A percentile compares a stretch with the other conserved stretches of the same genome.
phyloP scores from a whole-genome alignment of 1,140 invertebrate species.

The Ephestia elutella region DNA sequence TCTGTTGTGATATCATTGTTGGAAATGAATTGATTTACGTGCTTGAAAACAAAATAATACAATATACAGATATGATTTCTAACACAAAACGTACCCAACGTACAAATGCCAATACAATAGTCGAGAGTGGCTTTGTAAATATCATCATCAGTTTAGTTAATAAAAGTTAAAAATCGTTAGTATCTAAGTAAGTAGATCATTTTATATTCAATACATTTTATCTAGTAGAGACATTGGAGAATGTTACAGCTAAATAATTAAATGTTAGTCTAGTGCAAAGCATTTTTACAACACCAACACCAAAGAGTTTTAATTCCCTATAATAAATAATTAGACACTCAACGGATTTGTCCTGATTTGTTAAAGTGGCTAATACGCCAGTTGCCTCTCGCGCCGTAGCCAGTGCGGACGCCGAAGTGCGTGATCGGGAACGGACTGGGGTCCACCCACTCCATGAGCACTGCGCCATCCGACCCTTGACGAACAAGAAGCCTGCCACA shows the following conservation, averaged over 20 bases:
- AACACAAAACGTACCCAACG: slow-evolving; percentile 67
- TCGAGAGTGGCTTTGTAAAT: slow-evolving; percentile 9
- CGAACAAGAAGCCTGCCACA: slow-evolving; percentile 73
- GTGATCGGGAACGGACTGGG: slow-evolving; percentile 75
- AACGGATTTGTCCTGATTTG: slow-evolving; percentile 45
- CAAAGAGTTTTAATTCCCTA: slow-evolving; percentile 17
- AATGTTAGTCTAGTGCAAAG: neutral
- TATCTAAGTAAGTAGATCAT: too few relatives aligned
- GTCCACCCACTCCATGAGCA: slow-evolving; percentile 76
- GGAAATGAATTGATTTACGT: too few relatives aligned
- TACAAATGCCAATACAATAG: slow-evolving; percentile 30
- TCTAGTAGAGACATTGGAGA: too few relatives aligned
- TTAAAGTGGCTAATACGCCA: slow-evolving; percentile 73
- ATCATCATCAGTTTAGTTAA: neutral
- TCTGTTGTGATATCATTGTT: too few relatives aligned
- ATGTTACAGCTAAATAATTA: too few relatives aligned
- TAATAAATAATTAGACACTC: slow-evolving; percentile 35
- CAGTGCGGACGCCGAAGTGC: slow-evolving; percentile 78
- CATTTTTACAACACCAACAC: slow-evolving; percentile 28
- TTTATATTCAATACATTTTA: too few relatives aligned
- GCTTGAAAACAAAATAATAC: slow-evolving; percentile 11
- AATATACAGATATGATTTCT: neutral
- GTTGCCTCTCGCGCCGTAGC: slow-evolving; percentile 77
- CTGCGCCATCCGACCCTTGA: slow-evolving; percentile 54
- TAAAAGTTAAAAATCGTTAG: neutral